Evolutionary conservation across 2,113 vertebrate species (phyloP), one percentile per base, ranked within the genome.

Genomic region (Leptosomus discolor): DNA sequence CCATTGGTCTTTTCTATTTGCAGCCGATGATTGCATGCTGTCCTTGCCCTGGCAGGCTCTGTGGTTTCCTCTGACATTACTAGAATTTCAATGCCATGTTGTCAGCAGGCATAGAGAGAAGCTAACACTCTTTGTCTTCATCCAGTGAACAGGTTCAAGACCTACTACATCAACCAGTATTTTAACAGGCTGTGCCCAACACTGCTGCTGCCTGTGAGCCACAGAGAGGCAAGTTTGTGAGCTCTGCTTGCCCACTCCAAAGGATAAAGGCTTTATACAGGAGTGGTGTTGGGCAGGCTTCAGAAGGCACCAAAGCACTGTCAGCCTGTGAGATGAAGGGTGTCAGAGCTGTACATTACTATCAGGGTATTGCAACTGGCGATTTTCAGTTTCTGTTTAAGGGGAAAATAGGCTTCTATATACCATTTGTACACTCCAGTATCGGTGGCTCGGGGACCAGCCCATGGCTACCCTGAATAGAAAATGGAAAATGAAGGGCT

Each of bases 11-110:
- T 58, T 57, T 27, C 43, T 32, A 11, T 64, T 12, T 15, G 56
- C 60, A 92, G 79, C 76, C 7, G 8, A 43, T 39, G 60, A 58
- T 6, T 20, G 43, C 68, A 53, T 9, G 5, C 29, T 0, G 0
- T 29, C 41, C 57, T 73, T 1, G 0, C 18, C 15, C 67, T 43
- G 27, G 54, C 67, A 37, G 63, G 32, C 65, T 58, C 58, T 6
- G 24, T 9, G 54, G 37, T 37, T 32, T 53, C 39, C 58, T 51
- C 21, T 26, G 39, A 19, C 2, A 7, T 37, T 18, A 45, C 45
- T 30, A 45, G 57, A n/a, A n/a, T 83, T 53, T 57, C 84, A 68
- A 20, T 16, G 48, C 34, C 46, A 20, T 53, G 85, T 45, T 69
- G 29, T 32, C 37, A 64, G 57, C 75, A 68, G 65, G 48, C 23